phyloP scores from a whole-genome alignment of 2,797 vertebrate species.

The Thunnus albacares region DNA sequence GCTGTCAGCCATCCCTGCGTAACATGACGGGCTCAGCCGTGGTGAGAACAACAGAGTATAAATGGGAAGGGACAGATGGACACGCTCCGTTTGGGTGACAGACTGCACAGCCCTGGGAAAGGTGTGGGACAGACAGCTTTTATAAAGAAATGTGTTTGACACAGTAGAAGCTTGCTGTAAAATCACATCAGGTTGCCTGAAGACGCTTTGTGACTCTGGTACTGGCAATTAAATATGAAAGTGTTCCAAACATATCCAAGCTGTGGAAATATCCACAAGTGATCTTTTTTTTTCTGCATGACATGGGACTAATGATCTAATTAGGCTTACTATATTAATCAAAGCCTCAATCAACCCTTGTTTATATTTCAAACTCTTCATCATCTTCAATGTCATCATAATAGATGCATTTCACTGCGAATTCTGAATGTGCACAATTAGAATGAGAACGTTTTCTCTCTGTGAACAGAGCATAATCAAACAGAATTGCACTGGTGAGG shows the following conservation, averaged over 20 bases:
- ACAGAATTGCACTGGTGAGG: slow-evolving; percentile 59
- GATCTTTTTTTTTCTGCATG: slow-evolving; percentile 37
- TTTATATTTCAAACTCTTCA: slow-evolving; percentile 51
- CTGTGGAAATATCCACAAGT: slow-evolving; percentile 29
- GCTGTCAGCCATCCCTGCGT: slow-evolving; percentile 77
- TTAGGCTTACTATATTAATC: slow-evolving; percentile 54
- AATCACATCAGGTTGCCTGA: slow-evolving; percentile 56
- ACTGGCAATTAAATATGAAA: slow-evolving; percentile 50
- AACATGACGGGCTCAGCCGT: slow-evolving; percentile 64
- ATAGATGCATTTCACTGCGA: slow-evolving; percentile 43
- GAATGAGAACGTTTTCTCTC: slow-evolving; percentile 5
- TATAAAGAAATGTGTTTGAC: slow-evolving; percentile 71
- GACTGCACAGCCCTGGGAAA: slow-evolving; percentile 71
- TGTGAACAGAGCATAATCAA: slow-evolving; percentile 63
- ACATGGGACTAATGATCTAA: slow-evolving; percentile 59
- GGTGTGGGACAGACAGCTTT: slow-evolving; percentile 70
- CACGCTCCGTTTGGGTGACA: slow-evolving; percentile 76
- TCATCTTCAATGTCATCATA: slow-evolving; percentile 52
- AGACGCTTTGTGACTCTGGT: slow-evolving; percentile 28
- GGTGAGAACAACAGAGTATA: slow-evolving; percentile 63
- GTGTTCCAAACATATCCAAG: slow-evolving; percentile 32
- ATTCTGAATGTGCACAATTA: slow-evolving; percentile 57
- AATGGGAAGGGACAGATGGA: slow-evolving; percentile 77
- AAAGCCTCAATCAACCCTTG: slow-evolving; percentile 54
- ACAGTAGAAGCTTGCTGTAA: slow-evolving; percentile 39